A percentile compares a stretch with the other conserved stretches of the same genome.
Evolutionary conservation across 1,140 invertebrate species (phyloP).

Genomic region (Papilio machaon): DNA sequence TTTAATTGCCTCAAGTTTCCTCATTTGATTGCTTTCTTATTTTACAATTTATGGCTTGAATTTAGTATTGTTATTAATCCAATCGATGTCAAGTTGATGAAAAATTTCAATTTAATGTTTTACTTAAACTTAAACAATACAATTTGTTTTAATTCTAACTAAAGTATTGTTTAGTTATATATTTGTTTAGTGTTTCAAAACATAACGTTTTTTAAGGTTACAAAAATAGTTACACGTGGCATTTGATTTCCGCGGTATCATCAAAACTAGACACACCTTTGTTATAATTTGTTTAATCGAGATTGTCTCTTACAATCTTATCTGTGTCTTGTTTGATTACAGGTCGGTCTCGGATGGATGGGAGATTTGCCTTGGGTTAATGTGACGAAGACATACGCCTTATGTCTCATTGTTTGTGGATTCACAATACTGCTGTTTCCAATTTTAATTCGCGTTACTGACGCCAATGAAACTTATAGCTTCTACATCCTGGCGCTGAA

Average conservation of each 20-base stretch:
- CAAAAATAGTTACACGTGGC: constrained; percentile 19
- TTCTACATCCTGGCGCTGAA: constrained; percentile 83
- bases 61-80: too few relatives aligned
- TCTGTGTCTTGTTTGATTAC: constrained; percentile 48
- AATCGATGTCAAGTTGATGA: neutral
- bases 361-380: constrained; percentile 95
- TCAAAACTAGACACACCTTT: constrained; percentile 8
- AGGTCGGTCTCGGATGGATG: constrained; percentile 93
- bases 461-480: constrained; percentile 80
- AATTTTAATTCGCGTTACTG: constrained; percentile 72
- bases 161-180: neutral
- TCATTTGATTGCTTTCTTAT: too few relatives aligned
- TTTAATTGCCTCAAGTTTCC: neutral
- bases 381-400: constrained; percentile 90
- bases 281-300: neutral
- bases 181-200: neutral
- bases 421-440: constrained; percentile 88
- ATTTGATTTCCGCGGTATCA: constrained; percentile 13
- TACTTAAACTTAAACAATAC: too few relatives aligned
- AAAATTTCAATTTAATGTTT: neutral
- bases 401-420: constrained; percentile 90
- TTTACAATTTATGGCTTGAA: too few relatives aligned
- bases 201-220: neutral
- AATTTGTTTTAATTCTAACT: too few relatives aligned
- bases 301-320: constrained; percentile 12